Evolutionary conservation across 2,113 vertebrate species (phyloP).

Genomic region (Ardeotis arabs): DNA sequence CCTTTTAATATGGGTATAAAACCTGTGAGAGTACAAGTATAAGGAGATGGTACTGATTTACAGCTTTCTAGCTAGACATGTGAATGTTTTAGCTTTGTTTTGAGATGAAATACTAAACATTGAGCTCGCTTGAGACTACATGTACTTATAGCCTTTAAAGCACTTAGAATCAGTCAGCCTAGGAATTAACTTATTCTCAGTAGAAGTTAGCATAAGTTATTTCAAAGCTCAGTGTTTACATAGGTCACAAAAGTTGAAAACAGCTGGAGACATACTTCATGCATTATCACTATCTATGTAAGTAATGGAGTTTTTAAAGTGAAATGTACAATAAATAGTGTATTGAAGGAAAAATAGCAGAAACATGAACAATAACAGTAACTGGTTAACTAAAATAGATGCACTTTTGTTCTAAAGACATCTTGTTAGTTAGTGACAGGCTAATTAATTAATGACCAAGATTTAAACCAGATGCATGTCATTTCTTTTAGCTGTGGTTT

Average conservation of each 20-base stretch:
- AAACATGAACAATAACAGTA: background rate
- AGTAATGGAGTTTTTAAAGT: background rate
- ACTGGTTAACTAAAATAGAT: background rate
- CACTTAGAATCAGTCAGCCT: background rate
- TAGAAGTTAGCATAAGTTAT: background rate
- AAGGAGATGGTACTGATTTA: background rate
- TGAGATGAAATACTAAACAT: slow-evolving; percentile 27
- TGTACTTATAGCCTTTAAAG: slow-evolving; percentile 23
- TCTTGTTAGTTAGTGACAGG: background rate
- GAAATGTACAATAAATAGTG: background rate
- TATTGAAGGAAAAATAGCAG: background rate
- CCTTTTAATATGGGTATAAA: background rate
- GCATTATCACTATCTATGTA: background rate
- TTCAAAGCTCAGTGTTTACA: slow-evolving; percentile 18
- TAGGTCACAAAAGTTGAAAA: slow-evolving; percentile 6
- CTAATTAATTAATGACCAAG: slow-evolving; percentile 12
- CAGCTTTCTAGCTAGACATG: background rate
- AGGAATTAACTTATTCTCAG: slow-evolving; percentile 4
- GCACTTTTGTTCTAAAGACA: background rate
- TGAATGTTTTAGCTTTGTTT: slow-evolving; percentile 52
- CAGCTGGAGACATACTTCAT: background rate
- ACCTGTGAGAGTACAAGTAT: background rate
- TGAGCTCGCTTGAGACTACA: slow-evolving; percentile 5
- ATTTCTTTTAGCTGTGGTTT: slow-evolving; percentile 7
- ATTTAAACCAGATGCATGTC: background rate